Percentiles rank a stretch among this genome's conserved stretches.
Evolutionary conservation across 2,113 vertebrate genomes (phyloP).

Genomic region (Colaptes auratus): DNA sequence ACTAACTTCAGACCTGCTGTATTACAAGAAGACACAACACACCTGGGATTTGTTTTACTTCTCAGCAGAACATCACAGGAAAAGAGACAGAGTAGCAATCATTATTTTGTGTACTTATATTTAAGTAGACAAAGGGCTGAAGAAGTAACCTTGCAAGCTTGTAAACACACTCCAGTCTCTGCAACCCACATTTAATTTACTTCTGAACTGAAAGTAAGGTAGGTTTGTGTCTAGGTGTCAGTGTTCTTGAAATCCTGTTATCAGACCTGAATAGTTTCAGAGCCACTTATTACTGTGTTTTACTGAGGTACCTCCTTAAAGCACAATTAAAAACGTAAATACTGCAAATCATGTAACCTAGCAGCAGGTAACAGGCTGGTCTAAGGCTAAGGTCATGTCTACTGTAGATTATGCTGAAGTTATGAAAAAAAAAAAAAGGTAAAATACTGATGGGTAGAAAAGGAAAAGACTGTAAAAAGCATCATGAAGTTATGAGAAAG

Average conservation of each 20-base stretch:
- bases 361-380: not conserved
- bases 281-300: not conserved
- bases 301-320: not conserved
- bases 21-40: not conserved
- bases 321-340: not conserved
- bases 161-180: not conserved
- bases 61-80: not conserved
- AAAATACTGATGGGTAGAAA: not conserved
- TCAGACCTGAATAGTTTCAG: not conserved
- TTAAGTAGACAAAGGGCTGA: not conserved
- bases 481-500: not conserved
- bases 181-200: conserved; percentile 14
- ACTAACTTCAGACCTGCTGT: not conserved
- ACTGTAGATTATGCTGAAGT: not conserved
- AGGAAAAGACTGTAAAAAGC: not conserved
- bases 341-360: not conserved
- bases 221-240: not conserved
- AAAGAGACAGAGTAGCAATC: not conserved
- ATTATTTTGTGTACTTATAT: not conserved
- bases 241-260: not conserved
- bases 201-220: conserved; percentile 37
- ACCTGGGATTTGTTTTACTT: conserved; percentile 5
- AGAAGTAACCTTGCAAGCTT: not conserved
- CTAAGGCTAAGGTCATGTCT: not conserved
- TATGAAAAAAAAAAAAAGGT: conserved; percentile 11